Conservation (phyloP, 1,140 invertebrate genomes). For the Ganaspis sp. region DNA sequence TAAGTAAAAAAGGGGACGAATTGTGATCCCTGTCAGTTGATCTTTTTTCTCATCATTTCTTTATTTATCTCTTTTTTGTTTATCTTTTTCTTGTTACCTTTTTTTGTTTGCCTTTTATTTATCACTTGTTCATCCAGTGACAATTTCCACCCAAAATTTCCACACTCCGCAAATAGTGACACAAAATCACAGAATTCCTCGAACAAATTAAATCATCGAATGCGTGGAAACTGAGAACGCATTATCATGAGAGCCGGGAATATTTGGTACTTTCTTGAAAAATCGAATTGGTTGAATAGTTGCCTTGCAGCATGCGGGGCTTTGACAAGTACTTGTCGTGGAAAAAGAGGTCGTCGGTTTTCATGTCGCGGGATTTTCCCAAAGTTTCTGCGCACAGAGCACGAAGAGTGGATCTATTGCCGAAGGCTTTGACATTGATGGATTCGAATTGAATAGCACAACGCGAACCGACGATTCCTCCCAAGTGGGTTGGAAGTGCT, state of each 20-base stretch:
- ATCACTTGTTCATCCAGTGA: too few species aligned
- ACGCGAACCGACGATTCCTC: conserved; percentile 54
- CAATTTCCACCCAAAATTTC: too few species aligned
- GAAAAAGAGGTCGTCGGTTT: conserved; percentile 51
- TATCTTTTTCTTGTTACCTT: too few species aligned
- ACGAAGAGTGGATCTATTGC: conserved; percentile 55
- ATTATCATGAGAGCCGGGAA: background rate
- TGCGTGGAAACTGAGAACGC: background rate
- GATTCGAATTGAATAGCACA: conserved; percentile 53
- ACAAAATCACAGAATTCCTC: too few species aligned
- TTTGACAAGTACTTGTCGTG: conserved; percentile 36
- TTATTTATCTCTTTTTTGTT: too few species aligned
- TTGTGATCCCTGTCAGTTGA: too few species aligned
- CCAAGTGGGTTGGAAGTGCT: conserved; percentile 13
- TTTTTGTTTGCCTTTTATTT: too few species aligned
- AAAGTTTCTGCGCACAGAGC: conserved; percentile 55
- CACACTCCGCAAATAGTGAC: too few species aligned
- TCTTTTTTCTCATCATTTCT: too few species aligned
- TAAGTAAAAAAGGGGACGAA: too few species aligned
- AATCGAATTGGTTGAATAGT: conserved; percentile 6
- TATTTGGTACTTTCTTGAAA: conserved; percentile 10
- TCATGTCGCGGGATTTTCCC: conserved; percentile 48
- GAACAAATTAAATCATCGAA: too few species aligned
- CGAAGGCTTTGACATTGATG: conserved; percentile 56
- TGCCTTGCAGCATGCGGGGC: conserved; percentile 39